Conservation (phyloP, 2,888 invertebrate genomes). For the Leucophenga maculata region DNA sequence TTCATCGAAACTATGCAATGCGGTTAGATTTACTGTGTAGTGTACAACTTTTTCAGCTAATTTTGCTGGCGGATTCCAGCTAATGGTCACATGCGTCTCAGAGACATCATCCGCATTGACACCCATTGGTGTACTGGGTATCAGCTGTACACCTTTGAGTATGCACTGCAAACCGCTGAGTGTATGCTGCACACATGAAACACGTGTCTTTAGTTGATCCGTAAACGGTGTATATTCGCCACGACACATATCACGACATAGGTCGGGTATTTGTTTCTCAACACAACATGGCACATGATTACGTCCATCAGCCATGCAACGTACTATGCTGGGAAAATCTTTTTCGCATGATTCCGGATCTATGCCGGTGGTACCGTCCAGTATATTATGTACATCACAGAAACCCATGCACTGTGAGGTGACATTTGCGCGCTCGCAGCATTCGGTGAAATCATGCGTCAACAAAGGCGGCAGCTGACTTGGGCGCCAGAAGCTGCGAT, state of each 20-base stretch:
- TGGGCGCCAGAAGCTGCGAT: slow-evolving; percentile 66
- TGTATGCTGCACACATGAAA: slow-evolving; percentile 87
- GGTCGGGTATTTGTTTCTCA: slow-evolving; percentile 85
- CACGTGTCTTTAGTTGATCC: slow-evolving; percentile 86
- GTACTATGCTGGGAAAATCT: slow-evolving; percentile 86
- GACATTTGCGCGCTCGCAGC: slow-evolving; percentile 82
- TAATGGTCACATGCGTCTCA: slow-evolving; percentile 81
- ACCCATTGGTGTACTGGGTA: slow-evolving; percentile 83
- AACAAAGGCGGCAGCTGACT: slow-evolving; percentile 67
- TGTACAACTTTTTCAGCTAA: slow-evolving; percentile 78
- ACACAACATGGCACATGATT: slow-evolving; percentile 91
- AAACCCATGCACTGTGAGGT: slow-evolving; percentile 83
- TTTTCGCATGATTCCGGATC: slow-evolving; percentile 86
- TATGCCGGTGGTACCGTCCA: slow-evolving; percentile 83
- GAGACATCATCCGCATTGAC: slow-evolving; percentile 82
- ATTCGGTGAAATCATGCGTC: slow-evolving; percentile 86
- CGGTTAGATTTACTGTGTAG: slow-evolving; percentile 82
- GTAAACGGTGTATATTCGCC: slow-evolving; percentile 90
- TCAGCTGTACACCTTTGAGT: slow-evolving; percentile 80
- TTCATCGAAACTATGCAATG: slow-evolving; percentile 79
- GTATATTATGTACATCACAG: slow-evolving; percentile 84
- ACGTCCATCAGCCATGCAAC: slow-evolving; percentile 85
- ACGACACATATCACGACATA: slow-evolving; percentile 88
- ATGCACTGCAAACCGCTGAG: slow-evolving; percentile 87
- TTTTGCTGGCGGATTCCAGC: slow-evolving; percentile 80